Evolutionary conservation across 92 coral and sea anemone species (phyloP).

Genomic region (Palythoa grandiflora): DNA sequence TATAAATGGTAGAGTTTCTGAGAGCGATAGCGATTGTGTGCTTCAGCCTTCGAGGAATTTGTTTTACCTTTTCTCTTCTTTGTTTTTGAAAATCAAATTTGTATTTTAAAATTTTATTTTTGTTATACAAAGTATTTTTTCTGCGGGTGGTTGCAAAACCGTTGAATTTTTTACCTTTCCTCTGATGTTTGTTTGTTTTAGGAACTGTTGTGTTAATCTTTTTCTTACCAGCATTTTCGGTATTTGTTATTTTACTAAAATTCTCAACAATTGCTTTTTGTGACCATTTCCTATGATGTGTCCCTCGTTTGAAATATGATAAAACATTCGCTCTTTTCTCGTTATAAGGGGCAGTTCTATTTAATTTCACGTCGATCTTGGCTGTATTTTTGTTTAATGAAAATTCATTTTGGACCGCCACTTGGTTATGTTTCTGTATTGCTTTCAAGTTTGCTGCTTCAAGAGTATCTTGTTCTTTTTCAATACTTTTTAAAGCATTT

Average conservation of each 20-base stretch:
- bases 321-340: neutral
- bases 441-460: slow-evolving; percentile 69
- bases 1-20: no score
- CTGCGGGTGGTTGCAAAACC: neutral
- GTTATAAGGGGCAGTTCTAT: slow-evolving; percentile 5
- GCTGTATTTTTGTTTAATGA: neutral
- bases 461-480: slow-evolving; percentile 61
- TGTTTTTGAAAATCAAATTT: neutral
- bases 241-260: neutral
- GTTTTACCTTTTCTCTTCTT: neutral
- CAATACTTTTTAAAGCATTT: slow-evolving; percentile 74
- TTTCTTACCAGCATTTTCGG: neutral
- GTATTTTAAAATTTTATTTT: neutral
- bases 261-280: neutral
- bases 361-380: slow-evolving; percentile 1
- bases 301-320: neutral
- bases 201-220: neutral
- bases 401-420: neutral
- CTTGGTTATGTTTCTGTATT: slow-evolving; percentile 59
- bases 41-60: no score
- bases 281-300: neutral
- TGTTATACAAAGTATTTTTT: neutral
- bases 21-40: no score
- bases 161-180: neutral
- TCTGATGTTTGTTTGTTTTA: neutral